Percentiles rank a stretch among this genome's conserved stretches.
phyloP scores from a whole-genome alignment of 2,888 invertebrate species.

The Zeuzera pyrina region DNA sequence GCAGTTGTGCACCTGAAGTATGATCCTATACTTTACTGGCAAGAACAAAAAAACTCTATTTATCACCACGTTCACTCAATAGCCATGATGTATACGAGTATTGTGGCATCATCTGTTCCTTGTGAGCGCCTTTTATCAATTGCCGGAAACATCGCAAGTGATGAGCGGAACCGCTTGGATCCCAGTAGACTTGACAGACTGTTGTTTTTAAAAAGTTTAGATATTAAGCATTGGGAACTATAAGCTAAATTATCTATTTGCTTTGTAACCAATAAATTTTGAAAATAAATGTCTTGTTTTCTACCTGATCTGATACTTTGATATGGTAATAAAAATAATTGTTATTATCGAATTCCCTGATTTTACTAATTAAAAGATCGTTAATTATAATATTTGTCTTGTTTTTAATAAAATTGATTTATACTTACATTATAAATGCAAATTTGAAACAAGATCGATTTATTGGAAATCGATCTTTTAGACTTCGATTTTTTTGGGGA shows the following conservation, averaged over 20 bases:
- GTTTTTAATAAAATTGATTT: slow-evolving; percentile 4
- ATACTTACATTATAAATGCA: slow-evolving; percentile 1
- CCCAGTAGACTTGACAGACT: slow-evolving; percentile 8
- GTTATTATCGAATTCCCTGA: slow-evolving; percentile 5
- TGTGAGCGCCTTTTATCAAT: slow-evolving; percentile 3
- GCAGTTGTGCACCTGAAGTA: slow-evolving; percentile 26
- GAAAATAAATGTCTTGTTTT: slow-evolving; percentile 1
- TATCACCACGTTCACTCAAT: slow-evolving; percentile 1
- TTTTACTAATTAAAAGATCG: slow-evolving; percentile 3
- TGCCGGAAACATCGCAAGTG: slow-evolving; percentile 3
- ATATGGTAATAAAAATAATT: slow-evolving; percentile 5
- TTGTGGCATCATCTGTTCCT: slow-evolving; percentile 4
- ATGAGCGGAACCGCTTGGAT: slow-evolving; percentile 4
- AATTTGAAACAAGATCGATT: slow-evolving; percentile 2
- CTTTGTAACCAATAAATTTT: slow-evolving; percentile 1
- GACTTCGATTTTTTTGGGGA: slow-evolving; percentile 2
- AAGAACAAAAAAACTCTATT: slow-evolving; percentile 3
- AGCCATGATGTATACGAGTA: background rate
- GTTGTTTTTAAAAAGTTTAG: slow-evolving; percentile 9
- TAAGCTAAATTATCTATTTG: slow-evolving; percentile 4
- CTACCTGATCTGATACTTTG: slow-evolving; percentile 1
- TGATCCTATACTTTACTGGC: slow-evolving; percentile 11
- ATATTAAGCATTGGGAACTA: slow-evolving; percentile 8
- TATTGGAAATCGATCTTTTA: slow-evolving; percentile 3
- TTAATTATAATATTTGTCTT: slow-evolving; percentile 4